Percentiles rank a stretch among this genome's conserved stretches.
phyloP scores from a whole-genome alignment of 2,797 vertebrate genomes.

The Hydrolagus colliei region DNA sequence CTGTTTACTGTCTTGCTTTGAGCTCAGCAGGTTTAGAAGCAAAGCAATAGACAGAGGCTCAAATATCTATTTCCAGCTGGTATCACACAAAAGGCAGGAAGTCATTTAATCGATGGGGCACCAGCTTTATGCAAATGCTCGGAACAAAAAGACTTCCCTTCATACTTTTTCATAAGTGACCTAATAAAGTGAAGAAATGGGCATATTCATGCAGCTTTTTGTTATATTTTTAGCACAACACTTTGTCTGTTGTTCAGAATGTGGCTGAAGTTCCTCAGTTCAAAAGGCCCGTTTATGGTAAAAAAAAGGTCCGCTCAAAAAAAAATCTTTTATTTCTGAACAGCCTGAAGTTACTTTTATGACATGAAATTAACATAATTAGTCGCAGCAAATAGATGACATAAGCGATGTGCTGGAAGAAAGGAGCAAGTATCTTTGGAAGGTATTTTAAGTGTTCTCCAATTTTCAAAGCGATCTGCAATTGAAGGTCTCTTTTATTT shows the following conservation, averaged over 20 bases:
- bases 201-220: slow-evolving; percentile 67
- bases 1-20: slow-evolving; percentile 68
- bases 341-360: slow-evolving; percentile 74
- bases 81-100: slow-evolving; percentile 75
- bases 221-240: slow-evolving; percentile 78
- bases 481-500: slow-evolving; percentile 97
- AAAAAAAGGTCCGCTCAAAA: slow-evolving; percentile 70
- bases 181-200: slow-evolving; percentile 74
- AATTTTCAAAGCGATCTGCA: slow-evolving; percentile 90
- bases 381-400: slow-evolving; percentile 75
- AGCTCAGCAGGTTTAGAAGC: slow-evolving; percentile 78
- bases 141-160: slow-evolving; percentile 70
- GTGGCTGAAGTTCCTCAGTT: slow-evolving; percentile 69
- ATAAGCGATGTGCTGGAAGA: slow-evolving; percentile 67
- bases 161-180: slow-evolving; percentile 71
- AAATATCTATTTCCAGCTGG: slow-evolving; percentile 75
- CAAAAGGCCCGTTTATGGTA: slow-evolving; percentile 69
- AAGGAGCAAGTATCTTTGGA: slow-evolving; percentile 69
- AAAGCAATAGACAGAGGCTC: slow-evolving; percentile 66
- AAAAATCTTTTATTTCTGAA: slow-evolving; percentile 66
- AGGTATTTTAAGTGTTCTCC: slow-evolving; percentile 91
- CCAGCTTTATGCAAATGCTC: slow-evolving; percentile 77
- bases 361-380: slow-evolving; percentile 82
- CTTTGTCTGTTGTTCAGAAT: slow-evolving; percentile 75
- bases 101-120: slow-evolving; percentile 72